Evolutionary conservation across 2,888 invertebrate genomes (phyloP).

Genomic region (Hymenopus coronatus): DNA sequence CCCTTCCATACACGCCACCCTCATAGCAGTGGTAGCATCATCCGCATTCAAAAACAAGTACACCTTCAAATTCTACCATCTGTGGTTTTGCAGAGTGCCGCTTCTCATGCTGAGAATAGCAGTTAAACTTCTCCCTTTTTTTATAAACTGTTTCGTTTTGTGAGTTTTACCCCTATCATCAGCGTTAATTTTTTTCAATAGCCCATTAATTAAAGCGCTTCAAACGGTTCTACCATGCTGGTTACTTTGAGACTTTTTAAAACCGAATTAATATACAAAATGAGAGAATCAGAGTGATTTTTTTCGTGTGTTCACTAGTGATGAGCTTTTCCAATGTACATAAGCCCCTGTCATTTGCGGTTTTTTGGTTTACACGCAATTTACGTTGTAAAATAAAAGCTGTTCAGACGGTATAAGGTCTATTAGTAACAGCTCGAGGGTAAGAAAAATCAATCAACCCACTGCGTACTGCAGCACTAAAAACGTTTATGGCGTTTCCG

Average conservation of each 20-base stretch:
- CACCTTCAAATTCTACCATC: slow-evolving; percentile 18
- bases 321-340: no score
- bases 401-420: no score
- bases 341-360: no score
- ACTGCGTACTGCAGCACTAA: no score
- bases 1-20: background rate
- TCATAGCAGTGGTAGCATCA: background rate
- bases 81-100: slow-evolving; percentile 14
- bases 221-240: background rate
- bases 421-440: no score
- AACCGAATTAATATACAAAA: background rate
- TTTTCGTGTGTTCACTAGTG: no score
- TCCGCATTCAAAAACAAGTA: slow-evolving; percentile 17
- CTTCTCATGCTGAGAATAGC: background rate
- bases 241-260: background rate
- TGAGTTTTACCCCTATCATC: background rate
- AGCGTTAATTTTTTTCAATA: background rate
- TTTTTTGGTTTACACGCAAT: no score
- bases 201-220: background rate
- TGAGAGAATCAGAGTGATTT: background rate
- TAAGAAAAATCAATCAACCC: no score
- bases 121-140: background rate
- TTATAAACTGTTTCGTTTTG: background rate
- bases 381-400: no score
- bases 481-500: no score